phyloP scores from a whole-genome alignment of 1,140 invertebrate genomes.

The Whitmania pigra region DNA sequence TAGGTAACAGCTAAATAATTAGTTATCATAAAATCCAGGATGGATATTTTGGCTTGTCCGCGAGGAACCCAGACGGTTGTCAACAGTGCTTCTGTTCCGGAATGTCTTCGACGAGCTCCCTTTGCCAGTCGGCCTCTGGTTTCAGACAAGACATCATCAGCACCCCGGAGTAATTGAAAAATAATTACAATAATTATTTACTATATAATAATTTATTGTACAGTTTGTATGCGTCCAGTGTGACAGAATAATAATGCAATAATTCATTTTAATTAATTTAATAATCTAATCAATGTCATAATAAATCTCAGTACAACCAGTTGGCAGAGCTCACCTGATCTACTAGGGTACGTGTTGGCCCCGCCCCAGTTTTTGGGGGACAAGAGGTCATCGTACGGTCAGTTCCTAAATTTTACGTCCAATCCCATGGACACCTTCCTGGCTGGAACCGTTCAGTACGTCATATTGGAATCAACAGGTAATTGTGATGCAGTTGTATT shows the following conservation, averaged over 20 bases:
- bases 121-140: slow-evolving; percentile 49
- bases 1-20: background rate
- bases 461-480: background rate
- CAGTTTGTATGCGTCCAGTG: too few relatives aligned
- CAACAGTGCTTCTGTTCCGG: slow-evolving; percentile 44
- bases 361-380: background rate
- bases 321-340: too few relatives aligned
- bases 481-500: background rate
- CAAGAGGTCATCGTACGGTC: background rate
- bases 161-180: background rate
- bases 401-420: background rate
- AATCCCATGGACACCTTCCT: background rate
- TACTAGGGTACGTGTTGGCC: background rate
- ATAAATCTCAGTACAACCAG: too few relatives aligned
- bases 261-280: too few relatives aligned
- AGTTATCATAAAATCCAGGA: background rate
- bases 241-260: too few relatives aligned
- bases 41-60: slow-evolving; percentile 62
- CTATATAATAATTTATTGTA: too few relatives aligned
- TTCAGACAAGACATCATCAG: slow-evolving; percentile 37
- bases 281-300: too few relatives aligned
- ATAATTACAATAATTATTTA: too few relatives aligned
- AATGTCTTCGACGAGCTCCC: slow-evolving; percentile 24
- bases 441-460: background rate
- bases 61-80: slow-evolving; percentile 68